Evolutionary conservation across 2,888 invertebrate species (phyloP), one percentile per base, ranked within the genome.

Genomic region (Netelia inedita): DNA sequence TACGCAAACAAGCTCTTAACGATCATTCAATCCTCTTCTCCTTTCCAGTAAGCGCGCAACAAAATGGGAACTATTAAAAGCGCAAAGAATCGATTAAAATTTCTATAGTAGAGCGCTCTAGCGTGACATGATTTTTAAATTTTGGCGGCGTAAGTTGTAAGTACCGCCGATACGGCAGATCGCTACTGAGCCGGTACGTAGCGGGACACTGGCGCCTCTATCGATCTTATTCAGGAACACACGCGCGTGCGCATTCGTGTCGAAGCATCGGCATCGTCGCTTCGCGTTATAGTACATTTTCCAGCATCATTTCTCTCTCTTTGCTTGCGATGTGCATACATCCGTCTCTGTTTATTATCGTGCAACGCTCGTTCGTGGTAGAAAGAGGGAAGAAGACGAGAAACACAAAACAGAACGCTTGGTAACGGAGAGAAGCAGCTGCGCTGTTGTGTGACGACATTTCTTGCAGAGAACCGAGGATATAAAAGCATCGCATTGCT

Each of bases 401-500:
- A 61, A 28, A 23, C 10, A n/a, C 23, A 28, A 63, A 53, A 53
- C 28, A 59, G 57, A 59, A 19, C 23, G 10, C 16, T 57, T 19
- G 57, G 19, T 6, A 61, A 61, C 41, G 28, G 41, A 23, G 5
- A 41, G 19, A 76, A 43, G 80, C 88, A 79, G 83, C 87, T 81
- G 83, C 79, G 86, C 80, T 16, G n/a, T 53, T 61, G 61, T 63
- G 57, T 57, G 23, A 72, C 41, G 21, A 63, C 35, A 59, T 35
- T 35, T 35, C 35, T 35, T 82, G 86, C 85, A 73, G 85, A 81
- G 83, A 28, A 6, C 43, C 68, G 75, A 59, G 74, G 16, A 53
- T 84, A 87, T 87, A 87, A 85, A 87, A 82, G 69, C 83, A 50
- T 68, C 21, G 19, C 50, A 41, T 78, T 66, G 35, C 66, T 71